Base-by-base conservation (phyloP, 2,888 invertebrate species). In the Stenchaetothrips biformis region DNA sequence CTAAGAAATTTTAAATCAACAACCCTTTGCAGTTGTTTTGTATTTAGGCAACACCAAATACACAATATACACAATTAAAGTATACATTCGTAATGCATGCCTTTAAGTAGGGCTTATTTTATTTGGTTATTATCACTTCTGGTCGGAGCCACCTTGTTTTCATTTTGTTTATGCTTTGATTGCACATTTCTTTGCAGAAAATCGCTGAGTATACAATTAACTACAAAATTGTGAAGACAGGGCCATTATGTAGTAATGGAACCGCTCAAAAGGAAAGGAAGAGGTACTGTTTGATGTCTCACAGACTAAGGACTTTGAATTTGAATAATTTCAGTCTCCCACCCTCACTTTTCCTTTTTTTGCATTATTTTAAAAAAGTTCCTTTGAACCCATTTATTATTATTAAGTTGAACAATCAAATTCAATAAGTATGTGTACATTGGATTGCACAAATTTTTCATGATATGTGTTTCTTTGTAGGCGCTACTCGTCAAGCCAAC, bases 401-500 rank as follows among this genome's bases (percentile, higher is more conserved):
- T 37, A 37, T 37, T 4, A 37, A 37, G 37, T 4, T 37, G 37
- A 37, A 37, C 2, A 37, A 1, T 37, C 37, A 2, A 37, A 37
- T 37, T 37, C 37, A 37, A 37, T 37, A 37, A 37, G 2, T 4
- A 2, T 37, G 37, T 37, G 37, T 37, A 37, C 37, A 37, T 37
- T 37, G 37, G 37, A 37, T 37, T 37, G 37, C 4, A 37, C 37
- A 37, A 37, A 37, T 37, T 37, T 18, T 25, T 74, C 25, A 67
- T 67, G 21, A 9, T 25, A 7, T 79, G 18, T 48, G 16, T 79
- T 79, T 49, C 48, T 13, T 67, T 7, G 18, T 18, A 81, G 81
- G 49, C 79, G 79, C 37, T 48, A 81, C 74, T 81, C 81, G 62
- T 81, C 81, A 25, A 79, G 81, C 78, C 82, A 85, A 80, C 87